phyloP scores from a whole-genome alignment of 2,797 vertebrate species.

The Mormyrops attenuatus region DNA sequence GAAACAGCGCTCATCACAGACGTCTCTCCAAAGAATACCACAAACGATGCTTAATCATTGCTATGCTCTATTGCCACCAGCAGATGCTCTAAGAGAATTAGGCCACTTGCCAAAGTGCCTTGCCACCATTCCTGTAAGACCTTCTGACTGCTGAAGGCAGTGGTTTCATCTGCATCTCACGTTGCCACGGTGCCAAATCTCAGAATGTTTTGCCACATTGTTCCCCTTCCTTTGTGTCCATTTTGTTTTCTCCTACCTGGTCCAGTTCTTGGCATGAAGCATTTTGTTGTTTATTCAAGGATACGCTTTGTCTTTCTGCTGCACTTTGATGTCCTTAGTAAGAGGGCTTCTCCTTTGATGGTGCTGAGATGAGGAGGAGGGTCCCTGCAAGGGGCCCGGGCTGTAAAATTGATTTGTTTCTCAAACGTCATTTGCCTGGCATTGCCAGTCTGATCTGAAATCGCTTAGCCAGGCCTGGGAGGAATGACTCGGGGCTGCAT shows the following conservation, averaged over 20 bases:
- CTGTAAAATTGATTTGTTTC: conserved; percentile 10
- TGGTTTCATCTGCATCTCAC: not conserved
- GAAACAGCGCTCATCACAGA: not conserved
- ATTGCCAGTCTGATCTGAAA: conserved; percentile 6
- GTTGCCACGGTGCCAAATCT: not conserved
- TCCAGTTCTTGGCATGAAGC: not conserved
- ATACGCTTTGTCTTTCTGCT: not conserved
- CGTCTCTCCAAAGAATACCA: not conserved
- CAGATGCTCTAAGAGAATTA: not conserved
- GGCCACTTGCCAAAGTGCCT: not conserved
- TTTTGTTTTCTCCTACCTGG: not conserved
- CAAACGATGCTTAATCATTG: not conserved
- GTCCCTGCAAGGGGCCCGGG: not conserved
- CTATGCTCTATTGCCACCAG: not conserved
- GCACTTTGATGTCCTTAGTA: conserved; percentile 9
- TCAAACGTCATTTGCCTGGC: conserved; percentile 5
- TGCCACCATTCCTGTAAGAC: not conserved
- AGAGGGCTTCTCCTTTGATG: not conserved
- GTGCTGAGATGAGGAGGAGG: not conserved
- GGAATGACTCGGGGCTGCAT: not conserved
- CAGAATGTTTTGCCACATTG: not conserved
- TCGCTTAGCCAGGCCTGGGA: not conserved
- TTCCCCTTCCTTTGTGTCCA: not conserved
- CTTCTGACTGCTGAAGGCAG: not conserved
- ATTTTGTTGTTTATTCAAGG: not conserved